Percentiles rank a stretch among this genome's conserved stretches.
These are phyloP conservation scores for Dendrophyllia cribrosa DNA, from an alignment of 64 coral and sea anemone species.

Conservation along the genomic window DNA sequence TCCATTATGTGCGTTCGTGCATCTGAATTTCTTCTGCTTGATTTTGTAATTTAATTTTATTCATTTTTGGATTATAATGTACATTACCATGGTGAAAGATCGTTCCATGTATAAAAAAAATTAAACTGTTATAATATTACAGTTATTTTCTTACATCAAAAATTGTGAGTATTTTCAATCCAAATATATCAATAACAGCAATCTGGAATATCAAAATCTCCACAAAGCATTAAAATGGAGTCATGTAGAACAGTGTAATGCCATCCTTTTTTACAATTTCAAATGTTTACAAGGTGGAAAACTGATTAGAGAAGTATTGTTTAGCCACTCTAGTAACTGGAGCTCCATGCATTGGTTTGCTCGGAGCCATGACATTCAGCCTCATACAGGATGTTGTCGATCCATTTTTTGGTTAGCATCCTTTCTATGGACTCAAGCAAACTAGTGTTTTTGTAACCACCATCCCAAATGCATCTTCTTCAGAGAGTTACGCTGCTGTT, in stretches of 20 bases:
- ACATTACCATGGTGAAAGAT: background rate
- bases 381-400: constrained; percentile 36
- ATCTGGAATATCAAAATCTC: background rate
- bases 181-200: constrained; percentile 10
- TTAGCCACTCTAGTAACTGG: constrained; percentile 6
- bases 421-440: constrained; percentile 14
- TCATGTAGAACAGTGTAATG: background rate
- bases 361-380: constrained; percentile 48
- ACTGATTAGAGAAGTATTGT: background rate
- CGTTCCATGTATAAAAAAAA: background rate
- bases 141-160: constrained; percentile 4
- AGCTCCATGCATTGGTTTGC: constrained; percentile 26
- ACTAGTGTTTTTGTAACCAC: background rate
- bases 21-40: background rate
- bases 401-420: constrained; percentile 15
- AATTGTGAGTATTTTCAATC: background rate
- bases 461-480: background rate
- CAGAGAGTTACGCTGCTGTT: background rate
- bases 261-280: too few relatives aligned
- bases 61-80: background rate
- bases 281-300: constrained; percentile 5
- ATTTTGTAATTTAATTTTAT: background rate
- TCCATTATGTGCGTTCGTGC: too few relatives aligned
- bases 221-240: background rate
- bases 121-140: background rate